Percentiles rank a stretch among this genome's conserved stretches.
These are phyloP conservation scores for Siderastrea siderea DNA, from an alignment of 92 coral and sea anemone species.

Conservation along the genomic window DNA sequence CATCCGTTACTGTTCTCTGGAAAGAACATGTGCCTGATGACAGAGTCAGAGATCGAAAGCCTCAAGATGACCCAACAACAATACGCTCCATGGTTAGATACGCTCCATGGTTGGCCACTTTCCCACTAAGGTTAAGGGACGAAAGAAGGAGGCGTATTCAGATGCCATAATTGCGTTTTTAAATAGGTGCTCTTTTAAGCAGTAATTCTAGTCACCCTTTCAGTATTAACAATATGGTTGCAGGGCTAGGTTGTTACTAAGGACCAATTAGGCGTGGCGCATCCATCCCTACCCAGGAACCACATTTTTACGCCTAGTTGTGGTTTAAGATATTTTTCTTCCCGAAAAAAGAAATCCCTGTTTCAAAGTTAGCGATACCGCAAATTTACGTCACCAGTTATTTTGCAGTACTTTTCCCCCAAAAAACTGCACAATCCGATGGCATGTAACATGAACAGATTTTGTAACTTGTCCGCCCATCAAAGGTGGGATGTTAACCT, in stretches of 20 bases:
- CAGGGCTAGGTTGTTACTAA: neutral
- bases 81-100: too few relatives aligned
- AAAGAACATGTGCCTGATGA: slow-evolving; percentile 30
- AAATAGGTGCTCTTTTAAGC: slow-evolving; percentile 32
- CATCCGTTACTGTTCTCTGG: slow-evolving; percentile 35
- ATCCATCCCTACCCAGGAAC: neutral
- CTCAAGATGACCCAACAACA: slow-evolving; percentile 29
- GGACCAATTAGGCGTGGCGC: neutral
- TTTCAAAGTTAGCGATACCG: neutral
- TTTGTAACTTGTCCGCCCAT: too few relatives aligned
- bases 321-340: too few relatives aligned
- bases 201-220: neutral
- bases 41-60: slow-evolving; percentile 10
- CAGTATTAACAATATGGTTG: neutral
- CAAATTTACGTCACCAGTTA: neutral
- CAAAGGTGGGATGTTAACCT: too few relatives aligned
- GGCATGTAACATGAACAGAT: too few relatives aligned
- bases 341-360: neutral
- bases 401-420: neutral
- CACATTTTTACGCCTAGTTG: too few relatives aligned
- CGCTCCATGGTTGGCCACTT: slow-evolving; percentile 33
- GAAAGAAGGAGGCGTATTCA: slow-evolving; percentile 33
- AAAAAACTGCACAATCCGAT: too few relatives aligned
- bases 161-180: slow-evolving; percentile 17
- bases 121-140: slow-evolving; percentile 23